phyloP scores from a whole-genome alignment of 2,797 vertebrate species.

The Crocodylus rhombifer region DNA sequence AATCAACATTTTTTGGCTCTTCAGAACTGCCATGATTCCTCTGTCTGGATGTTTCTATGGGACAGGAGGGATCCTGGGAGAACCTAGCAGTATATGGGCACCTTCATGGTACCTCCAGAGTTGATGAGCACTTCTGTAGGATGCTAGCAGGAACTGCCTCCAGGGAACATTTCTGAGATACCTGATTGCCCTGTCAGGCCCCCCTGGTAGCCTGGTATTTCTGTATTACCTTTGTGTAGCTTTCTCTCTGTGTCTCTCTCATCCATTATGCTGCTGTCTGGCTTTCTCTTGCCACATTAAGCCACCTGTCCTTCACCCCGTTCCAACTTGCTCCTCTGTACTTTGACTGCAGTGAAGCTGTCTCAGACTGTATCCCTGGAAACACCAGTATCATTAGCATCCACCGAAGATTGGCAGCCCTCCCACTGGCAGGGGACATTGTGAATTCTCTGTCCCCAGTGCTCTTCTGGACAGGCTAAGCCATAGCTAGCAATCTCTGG shows the following conservation, averaged over 20 bases:
- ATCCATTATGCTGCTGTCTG: neutral
- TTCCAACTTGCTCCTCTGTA: neutral
- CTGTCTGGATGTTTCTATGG: too few relatives aligned
- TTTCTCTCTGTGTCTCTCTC: neutral
- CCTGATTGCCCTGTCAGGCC: neutral
- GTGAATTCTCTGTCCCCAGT: neutral
- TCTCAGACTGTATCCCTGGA: neutral
- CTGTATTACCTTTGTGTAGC: neutral
- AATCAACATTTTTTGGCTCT: neutral
- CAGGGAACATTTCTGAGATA: neutral
- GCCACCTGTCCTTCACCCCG: neutral
- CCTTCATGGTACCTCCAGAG: too few relatives aligned
- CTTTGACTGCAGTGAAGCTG: neutral
- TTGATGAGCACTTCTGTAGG: neutral
- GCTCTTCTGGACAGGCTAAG: neutral
- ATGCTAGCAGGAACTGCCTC: neutral
- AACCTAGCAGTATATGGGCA: neutral
- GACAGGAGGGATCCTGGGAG: neutral
- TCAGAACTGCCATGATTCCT: neutral
- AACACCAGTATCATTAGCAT: neutral
- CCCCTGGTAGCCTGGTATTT: neutral
- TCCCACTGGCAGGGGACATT: neutral
- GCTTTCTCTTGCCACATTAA: neutral
- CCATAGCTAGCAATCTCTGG: neutral
- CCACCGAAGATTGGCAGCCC: neutral